These are phyloP conservation scores for Coregonus ussuriensis DNA, from an alignment of 2,797 vertebrate species.

Conservation along the genomic window DNA sequence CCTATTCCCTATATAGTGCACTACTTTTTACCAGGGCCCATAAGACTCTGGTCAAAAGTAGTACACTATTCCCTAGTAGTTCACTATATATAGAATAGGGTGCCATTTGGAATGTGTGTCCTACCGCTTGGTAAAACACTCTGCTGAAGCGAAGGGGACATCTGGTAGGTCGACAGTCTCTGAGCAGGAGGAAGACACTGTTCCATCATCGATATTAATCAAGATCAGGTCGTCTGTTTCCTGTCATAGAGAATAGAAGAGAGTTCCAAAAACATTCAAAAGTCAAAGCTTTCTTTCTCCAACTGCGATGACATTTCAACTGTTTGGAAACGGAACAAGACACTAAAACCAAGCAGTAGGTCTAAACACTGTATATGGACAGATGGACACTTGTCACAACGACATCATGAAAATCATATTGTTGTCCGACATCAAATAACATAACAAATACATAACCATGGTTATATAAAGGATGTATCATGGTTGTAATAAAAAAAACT, in stretches of 20 bases:
- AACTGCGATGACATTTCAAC: neutral
- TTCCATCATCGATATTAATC: conserved; percentile 87
- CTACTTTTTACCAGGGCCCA: too few species aligned
- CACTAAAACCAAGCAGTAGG: neutral
- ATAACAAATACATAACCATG: neutral
- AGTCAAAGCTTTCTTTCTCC: neutral
- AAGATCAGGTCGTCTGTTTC: conserved; percentile 88
- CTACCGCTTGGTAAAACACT: conserved; percentile 85
- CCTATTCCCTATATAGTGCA: too few species aligned
- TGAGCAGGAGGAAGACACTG: conserved; percentile 72
- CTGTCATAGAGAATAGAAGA: conserved; percentile 59
- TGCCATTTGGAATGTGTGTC: neutral
- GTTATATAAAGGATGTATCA: neutral
- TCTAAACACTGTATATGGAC: too few species aligned
- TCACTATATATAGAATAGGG: too few species aligned
- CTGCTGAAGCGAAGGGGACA: conserved; percentile 80
- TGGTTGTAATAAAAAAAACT: neutral
- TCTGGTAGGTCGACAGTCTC: conserved; percentile 74
- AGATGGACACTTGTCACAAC: too few species aligned
- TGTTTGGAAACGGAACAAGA: neutral
- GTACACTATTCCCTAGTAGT: too few species aligned
- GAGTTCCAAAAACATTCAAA: neutral
- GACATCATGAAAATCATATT: too few species aligned
- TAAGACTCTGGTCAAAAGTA: too few species aligned
- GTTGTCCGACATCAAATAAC: neutral